These are phyloP conservation scores for Okamejei kenojei DNA, from an alignment of 2,797 vertebrate genomes.

Conservation along the genomic window DNA sequence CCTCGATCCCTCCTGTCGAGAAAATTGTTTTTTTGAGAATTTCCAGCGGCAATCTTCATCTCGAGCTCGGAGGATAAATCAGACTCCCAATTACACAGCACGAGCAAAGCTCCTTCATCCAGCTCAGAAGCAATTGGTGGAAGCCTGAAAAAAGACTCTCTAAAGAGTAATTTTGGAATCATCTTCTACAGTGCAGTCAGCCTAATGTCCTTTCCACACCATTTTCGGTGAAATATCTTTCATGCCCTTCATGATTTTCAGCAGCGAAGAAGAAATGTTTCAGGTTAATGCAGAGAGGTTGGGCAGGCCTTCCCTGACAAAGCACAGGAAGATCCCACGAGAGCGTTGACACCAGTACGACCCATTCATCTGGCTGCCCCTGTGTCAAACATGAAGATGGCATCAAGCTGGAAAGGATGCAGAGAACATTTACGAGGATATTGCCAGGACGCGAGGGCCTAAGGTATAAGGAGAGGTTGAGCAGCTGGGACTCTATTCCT, in stretches of 20 bases:
- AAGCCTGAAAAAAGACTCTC: not conserved
- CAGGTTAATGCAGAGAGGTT: too few species aligned
- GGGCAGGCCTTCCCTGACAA: too few species aligned
- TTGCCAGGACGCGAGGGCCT: too few species aligned
- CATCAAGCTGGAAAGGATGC: too few species aligned
- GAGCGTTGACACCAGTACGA: too few species aligned
- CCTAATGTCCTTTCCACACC: too few species aligned
- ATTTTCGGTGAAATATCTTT: not conserved
- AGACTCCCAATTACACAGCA: not conserved
- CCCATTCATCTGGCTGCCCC: too few species aligned
- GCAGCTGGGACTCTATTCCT: too few species aligned
- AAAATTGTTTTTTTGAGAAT: not conserved
- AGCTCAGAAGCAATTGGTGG: not conserved
- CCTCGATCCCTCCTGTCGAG: not conserved
- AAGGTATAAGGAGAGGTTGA: too few species aligned
- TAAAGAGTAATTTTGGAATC: not conserved
- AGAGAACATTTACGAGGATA: too few species aligned
- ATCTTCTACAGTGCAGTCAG: not conserved
- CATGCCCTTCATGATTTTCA: not conserved
- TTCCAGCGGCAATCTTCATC: not conserved
- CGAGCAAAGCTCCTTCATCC: not conserved
- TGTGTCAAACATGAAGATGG: too few species aligned
- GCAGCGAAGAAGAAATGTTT: not conserved
- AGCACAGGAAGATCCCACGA: too few species aligned
- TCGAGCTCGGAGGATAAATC: not conserved